Conservation (phyloP, 2,888 invertebrate species). For the Strigamia crassipes region DNA sequence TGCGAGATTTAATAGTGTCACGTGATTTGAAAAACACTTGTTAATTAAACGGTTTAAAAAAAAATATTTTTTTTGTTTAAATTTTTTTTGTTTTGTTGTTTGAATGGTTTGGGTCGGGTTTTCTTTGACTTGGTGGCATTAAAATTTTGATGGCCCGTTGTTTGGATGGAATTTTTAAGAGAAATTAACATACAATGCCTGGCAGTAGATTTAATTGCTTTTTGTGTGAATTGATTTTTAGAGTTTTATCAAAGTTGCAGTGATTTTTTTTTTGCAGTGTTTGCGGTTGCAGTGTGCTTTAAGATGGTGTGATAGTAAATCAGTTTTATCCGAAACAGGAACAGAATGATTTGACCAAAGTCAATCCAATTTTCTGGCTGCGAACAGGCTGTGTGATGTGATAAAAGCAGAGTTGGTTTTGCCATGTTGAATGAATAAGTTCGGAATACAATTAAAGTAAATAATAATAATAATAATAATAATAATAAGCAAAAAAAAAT, state of each 20-base stretch:
- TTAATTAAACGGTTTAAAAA: not conserved
- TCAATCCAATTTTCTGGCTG: not conserved
- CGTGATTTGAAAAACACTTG: not conserved
- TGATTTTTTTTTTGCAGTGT: no score
- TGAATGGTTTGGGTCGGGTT: no score
- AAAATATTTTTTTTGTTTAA: no score
- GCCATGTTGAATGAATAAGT: no score
- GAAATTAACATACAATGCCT: not conserved
- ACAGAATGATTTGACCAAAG: conserved; percentile 22
- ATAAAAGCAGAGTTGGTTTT: not conserved
- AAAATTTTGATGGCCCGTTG: not conserved
- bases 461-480: no score
- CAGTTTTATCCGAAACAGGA: not conserved
- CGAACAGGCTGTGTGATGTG: not conserved
- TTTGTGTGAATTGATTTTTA: no score
- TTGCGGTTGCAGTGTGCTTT: not conserved
- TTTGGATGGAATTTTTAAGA: not conserved
- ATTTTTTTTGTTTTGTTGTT: no score
- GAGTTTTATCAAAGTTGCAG: no score
- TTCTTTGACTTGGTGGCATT: no score
- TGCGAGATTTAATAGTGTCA: conserved; percentile 22
- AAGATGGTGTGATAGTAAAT: not conserved
- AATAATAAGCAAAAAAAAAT: no score
- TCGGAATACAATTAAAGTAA: no score
- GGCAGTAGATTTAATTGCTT: no score